Evolutionary conservation across 2,113 vertebrate species (phyloP).

Genomic region (Origma solitaria): DNA sequence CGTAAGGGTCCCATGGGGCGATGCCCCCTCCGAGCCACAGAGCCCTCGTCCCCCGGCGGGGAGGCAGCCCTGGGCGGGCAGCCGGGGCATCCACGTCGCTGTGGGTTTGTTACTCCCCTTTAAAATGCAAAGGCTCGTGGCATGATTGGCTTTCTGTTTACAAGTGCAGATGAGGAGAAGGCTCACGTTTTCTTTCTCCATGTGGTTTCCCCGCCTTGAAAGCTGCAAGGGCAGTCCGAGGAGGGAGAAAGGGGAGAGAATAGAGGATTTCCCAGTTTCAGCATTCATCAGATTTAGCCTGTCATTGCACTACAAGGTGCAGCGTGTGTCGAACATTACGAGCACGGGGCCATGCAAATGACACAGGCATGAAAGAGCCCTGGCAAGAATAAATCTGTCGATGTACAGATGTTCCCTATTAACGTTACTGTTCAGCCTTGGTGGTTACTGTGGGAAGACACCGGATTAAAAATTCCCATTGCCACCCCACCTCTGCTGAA

Average conservation of each 20-base stretch:
- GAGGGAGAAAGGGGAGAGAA: neutral
- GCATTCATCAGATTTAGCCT: neutral
- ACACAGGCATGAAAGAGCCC: constrained; percentile 11
- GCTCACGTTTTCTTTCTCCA: neutral
- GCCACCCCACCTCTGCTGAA: constrained; percentile 30
- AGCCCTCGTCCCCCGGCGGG: neutral
- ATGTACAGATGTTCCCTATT: constrained; percentile 56
- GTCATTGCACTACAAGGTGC: neutral
- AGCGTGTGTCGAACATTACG: constrained; percentile 9
- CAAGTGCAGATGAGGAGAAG: neutral
- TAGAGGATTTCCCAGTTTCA: neutral
- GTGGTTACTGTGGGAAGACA: constrained; percentile 32
- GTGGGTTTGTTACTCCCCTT: neutral
- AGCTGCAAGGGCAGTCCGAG: neutral
- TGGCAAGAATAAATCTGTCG: constrained; percentile 54
- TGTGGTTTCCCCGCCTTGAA: neutral
- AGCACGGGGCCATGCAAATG: constrained; percentile 33
- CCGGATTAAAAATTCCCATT: constrained; percentile 13
- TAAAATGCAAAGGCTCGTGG: neutral
- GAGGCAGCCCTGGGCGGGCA: neutral
- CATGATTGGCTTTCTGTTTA: constrained; percentile 9
- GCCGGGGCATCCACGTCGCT: neutral
- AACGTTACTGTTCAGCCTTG: constrained; percentile 49
- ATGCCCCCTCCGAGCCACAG: neutral
- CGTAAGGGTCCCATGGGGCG: accelerated